Base-by-base conservation (phyloP, 2,797 vertebrate species). In the Sebastes itinus region DNA sequence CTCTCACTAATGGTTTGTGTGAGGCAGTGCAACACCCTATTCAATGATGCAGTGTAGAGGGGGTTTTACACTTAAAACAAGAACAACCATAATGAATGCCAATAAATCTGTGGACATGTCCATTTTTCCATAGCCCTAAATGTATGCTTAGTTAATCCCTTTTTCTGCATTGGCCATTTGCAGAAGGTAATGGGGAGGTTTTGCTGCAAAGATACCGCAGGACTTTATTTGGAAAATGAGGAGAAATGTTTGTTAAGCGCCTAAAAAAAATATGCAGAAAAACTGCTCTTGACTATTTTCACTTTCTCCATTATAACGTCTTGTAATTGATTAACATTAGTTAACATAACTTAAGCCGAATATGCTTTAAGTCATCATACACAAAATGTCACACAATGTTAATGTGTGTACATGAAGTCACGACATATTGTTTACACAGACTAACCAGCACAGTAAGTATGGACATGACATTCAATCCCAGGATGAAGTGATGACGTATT, bases 61-160 rank as follows among this genome's bases (percentile, higher is more conserved):
- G 78, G 81, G 61, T 88, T 91, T 91, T 89, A 91, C 87, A 74
- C 88, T 94, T 95, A 92, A 95, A 94, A 93, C 89, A 94, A 93
- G 88, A 92, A 89, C 81, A 89, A 88, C 89, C 82, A 84, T 92
- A 92, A 92, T 93, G 93, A 93, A 94, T 88, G 82, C 54, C 85
- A 87, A 87, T 94, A 94, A 93, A 94, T 94, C 87, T 87, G 84
- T 89, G 80, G 82, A 85, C 78, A 80, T 89, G 87, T 92, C 92
- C 84, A 85, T 92, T 92, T 93, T 88, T 88, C 80, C 72, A 81
- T 82, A 78, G 75, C 79, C 66, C 86, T 89, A 90, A 92, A 94
- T 92, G 86, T 87, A 85, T 84, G 78, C 85, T 86, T 88, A 88
- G 90, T 92, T 94, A 92, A 92, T 94, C 89, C 85, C 60, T 85